Evolutionary conservation across 2,888 invertebrate species (phyloP), one percentile per base, ranked within the genome.

Genomic region (Cephalotes varians): DNA sequence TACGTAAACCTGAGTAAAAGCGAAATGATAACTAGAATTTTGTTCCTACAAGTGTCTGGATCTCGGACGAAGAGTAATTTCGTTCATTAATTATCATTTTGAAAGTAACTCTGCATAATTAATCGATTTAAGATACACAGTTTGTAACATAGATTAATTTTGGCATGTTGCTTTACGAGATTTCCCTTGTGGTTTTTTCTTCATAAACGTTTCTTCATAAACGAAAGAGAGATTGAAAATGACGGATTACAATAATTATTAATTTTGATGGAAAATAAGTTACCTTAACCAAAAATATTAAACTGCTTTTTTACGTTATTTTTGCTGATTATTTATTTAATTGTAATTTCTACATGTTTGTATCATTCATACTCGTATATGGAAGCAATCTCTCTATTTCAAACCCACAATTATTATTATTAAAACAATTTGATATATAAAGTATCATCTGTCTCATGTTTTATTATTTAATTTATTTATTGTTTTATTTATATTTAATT

Each of bases 1-100:
- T 18, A 62, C 37, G n/a, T 74, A 76, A 76, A 64, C 51, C n/a
- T 28, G 15, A 28, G 7, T 64, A 40, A 76, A 9, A 64, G 12
- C 21, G n/a, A 76, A 76, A 64, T n/a, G 49, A 62, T 51, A 4
- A 64, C 0, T 28, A 37, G 25, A 74, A 49, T 54, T 64, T 64
- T 64, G 18, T 40, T 64, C 54, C 5, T 28, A 28, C 10, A 12
- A 37, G 9, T 15, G 58, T 73, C 21, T 60, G 31, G 9, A 62
- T 28, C n/a, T 25, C n/a, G 25, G 49, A 64, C 40, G 28, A 51
- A 5, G 12, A 25, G 10, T 47, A 31, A 73, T 73, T 31, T 49
- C 25, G 3, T 56, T 76, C n/a, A 28, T 54, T 76, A 76, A 49
- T 49, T 49, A 74, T 6, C 25, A 49, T 49, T 21, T 15, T 34